Base-by-base conservation (phyloP, 2,888 invertebrate species). In the Caprella mutica region DNA sequence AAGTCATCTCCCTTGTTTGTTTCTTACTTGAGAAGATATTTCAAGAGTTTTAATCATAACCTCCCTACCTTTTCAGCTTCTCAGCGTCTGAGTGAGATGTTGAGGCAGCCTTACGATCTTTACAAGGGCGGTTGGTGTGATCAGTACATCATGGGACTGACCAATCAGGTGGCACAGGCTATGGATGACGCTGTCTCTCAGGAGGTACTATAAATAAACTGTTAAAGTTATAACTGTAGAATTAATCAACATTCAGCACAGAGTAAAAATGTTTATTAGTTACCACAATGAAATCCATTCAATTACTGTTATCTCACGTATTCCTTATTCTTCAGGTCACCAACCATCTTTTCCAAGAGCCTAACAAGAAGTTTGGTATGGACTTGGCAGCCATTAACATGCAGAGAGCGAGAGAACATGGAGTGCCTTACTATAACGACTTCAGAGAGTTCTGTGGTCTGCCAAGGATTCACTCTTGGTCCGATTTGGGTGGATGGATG, bases 361-460 rank as follows among this genome's bases (percentile, higher is more conserved):
- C 72, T 73, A 72, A 66, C 62, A 72, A 66, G 50, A 69, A 69
- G 58, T 79, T 73, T 64, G 77, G 91, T 0, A 82, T 91, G 78
- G 91, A 91, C 70, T 74, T 91, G 58, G 87, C 88, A 0, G 85
- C 91, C 0, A 82, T 91, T 54, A 91, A 91, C 68, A 85, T 91
- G 35, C 90, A 91, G 71, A 74, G 85, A 53, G 91, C 87, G 0
- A 77, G 91, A 29, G 91, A 91, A 70, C 91, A 91, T 69, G 91
- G 91, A 1, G 76, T 90, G 0, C 82, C 87, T 0, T 77, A 85
- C 0, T 91, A 89, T 69, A 83, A 84, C 0, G 72, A 80, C 0
- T 91, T 86, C 86, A 77, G 88, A 30, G 79, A 81, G 63, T 85
- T 86, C 0, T 89, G 89, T 69, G 85, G 86, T 0, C 71, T 88